Evolutionary conservation across 1,140 invertebrate genomes (phyloP).

Genomic region (Mycetomoellerius zeteki): DNA sequence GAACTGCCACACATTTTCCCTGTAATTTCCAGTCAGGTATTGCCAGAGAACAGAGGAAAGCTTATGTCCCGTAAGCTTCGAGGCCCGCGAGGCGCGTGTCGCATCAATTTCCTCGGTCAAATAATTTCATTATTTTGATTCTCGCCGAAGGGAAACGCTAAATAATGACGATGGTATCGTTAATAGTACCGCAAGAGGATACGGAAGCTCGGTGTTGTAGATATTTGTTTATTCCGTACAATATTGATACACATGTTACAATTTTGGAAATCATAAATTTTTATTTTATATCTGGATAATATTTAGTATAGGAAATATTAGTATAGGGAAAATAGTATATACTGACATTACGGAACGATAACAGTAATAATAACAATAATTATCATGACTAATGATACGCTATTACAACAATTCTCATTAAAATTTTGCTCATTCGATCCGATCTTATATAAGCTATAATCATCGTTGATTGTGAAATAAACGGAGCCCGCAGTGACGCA

Average conservation of each 20-base stretch:
- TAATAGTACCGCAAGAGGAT: background rate
- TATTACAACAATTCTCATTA: background rate
- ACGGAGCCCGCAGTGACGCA: background rate
- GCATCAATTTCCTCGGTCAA: background rate
- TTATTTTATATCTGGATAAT: constrained; percentile 13
- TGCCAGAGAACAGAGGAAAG: background rate
- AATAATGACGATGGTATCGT: constrained; percentile 13
- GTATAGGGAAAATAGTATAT: background rate
- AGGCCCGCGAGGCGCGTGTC: background rate
- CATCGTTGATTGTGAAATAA: background rate
- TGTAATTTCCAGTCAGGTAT: constrained; percentile 65
- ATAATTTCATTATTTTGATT: constrained; percentile 51
- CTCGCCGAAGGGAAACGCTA: constrained; percentile 1
- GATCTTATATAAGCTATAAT: background rate
- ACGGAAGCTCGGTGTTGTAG: background rate
- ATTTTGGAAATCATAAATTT: constrained; percentile 7
- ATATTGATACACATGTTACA: background rate
- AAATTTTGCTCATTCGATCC: background rate
- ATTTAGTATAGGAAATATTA: background rate
- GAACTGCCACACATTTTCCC: constrained; percentile 58
- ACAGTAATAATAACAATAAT: background rate
- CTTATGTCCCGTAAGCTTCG: background rate
- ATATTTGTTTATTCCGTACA: background rate
- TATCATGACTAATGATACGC: background rate
- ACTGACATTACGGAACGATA: background rate